These are phyloP conservation scores for Cetonia aurata DNA, from an alignment of 2,888 invertebrate genomes.

Conservation along the genomic window DNA sequence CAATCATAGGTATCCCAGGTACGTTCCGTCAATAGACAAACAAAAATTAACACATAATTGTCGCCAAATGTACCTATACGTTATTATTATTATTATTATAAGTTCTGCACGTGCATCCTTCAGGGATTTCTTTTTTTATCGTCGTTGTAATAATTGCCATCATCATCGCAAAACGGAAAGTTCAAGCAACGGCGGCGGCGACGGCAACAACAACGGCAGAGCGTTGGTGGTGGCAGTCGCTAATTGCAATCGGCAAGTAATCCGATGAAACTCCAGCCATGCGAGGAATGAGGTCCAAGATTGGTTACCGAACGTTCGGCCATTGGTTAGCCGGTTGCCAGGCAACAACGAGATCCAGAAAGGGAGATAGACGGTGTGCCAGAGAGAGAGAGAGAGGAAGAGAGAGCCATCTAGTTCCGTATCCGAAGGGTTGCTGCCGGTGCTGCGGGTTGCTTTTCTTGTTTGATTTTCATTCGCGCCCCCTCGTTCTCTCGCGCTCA, in stretches of 20 bases:
- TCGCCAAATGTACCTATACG: not conserved
- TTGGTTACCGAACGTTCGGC: conserved; percentile 66
- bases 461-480: conserved; percentile 61
- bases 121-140: conserved; percentile 8
- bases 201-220: not conserved
- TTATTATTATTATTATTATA: not conserved
- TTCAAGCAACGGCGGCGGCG: conserved; percentile 11
- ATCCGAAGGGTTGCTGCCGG: conserved; percentile 56
- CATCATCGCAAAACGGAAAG: conserved; percentile 23
- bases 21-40: conserved; percentile 44
- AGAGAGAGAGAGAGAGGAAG: not conserved
- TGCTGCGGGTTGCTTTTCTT: conserved; percentile 54
- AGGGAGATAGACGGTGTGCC: not conserved
- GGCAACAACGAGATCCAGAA: conserved; percentile 56
- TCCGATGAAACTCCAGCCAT: conserved; percentile 63
- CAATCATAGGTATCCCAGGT: conserved; percentile 81
- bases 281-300: conserved; percentile 67
- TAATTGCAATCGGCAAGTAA: conserved; percentile 56
- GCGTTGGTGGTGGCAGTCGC: conserved; percentile 44
- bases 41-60: too few species aligned
- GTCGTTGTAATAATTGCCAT: conserved; percentile 29
- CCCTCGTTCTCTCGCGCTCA: conserved; percentile 48
- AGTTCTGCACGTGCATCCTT: not conserved
- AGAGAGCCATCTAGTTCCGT: conserved; percentile 48
- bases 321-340: conserved; percentile 64